These are phyloP conservation scores for Protonemura montana DNA, from an alignment of 2,888 invertebrate species.

Conservation along the genomic window DNA sequence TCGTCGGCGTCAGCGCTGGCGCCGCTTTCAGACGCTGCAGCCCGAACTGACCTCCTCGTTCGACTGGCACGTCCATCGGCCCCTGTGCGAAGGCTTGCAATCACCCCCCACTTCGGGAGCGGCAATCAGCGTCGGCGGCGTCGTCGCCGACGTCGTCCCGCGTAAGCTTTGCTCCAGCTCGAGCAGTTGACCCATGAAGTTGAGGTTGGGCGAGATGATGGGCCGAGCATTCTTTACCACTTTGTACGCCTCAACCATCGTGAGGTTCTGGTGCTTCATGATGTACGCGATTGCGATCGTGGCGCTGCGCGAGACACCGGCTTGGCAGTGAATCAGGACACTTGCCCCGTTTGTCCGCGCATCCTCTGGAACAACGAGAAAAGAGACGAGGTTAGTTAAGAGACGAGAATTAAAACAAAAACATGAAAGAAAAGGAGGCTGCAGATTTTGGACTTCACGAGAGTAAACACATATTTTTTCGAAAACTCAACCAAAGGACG, in stretches of 20 bases:
- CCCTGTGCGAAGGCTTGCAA: conserved; percentile 57
- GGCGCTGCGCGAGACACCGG: conserved; percentile 92
- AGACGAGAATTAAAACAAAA: too few relatives aligned
- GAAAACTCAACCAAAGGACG: too few relatives aligned
- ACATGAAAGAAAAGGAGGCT: too few relatives aligned
- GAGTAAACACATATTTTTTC: too few relatives aligned
- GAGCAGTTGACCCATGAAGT: conserved; percentile 90
- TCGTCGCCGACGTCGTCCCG: conserved; percentile 37
- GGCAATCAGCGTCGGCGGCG: conserved; percentile 22
- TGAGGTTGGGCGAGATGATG: conserved; percentile 94
- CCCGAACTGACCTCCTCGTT: conserved; percentile 64
- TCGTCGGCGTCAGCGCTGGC: not conserved
- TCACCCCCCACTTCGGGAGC: conserved; percentile 46
- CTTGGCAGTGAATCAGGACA: conserved; percentile 93
- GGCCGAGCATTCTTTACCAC: conserved; percentile 84
- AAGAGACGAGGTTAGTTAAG: conserved; percentile 49
- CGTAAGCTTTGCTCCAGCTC: conserved; percentile 79
- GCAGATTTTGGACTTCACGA: too few relatives aligned
- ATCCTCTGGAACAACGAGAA: conserved; percentile 67
- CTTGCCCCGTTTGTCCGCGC: conserved; percentile 73
- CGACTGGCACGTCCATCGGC: conserved; percentile 63
- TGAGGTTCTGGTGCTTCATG: conserved; percentile 85
- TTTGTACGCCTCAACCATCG: conserved; percentile 86
- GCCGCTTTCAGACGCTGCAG: conserved; percentile 61
- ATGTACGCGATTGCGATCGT: conserved; percentile 95